Evolutionary conservation across 2,888 invertebrate genomes (phyloP).

Genomic region (Galerucella calmariensis): DNA sequence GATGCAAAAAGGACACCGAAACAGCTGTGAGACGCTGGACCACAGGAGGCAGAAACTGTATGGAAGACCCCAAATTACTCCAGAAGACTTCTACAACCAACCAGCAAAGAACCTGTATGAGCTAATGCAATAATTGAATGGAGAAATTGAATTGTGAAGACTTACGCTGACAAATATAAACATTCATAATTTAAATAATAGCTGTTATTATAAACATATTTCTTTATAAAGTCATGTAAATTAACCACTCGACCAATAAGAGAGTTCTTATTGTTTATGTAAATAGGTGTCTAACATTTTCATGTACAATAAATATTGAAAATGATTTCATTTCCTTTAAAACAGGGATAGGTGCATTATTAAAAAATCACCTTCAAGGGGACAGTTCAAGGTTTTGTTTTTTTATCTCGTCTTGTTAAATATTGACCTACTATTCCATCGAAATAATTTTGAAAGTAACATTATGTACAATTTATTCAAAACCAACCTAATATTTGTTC

Average conservation of each 20-base stretch:
- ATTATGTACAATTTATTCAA: neutral
- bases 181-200: neutral
- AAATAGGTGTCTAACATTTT: slow-evolving; percentile 12
- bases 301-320: slow-evolving; percentile 23
- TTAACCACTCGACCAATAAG: neutral
- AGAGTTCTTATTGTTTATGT: slow-evolving; percentile 11
- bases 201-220: neutral
- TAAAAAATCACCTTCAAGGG: slow-evolving; percentile 17
- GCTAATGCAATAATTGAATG: no score
- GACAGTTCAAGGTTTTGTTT: slow-evolving; percentile 22
- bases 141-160: neutral
- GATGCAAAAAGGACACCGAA: no score
- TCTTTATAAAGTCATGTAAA: slow-evolving; percentile 9
- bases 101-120: no score
- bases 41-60: no score
- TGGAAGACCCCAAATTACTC: no score
- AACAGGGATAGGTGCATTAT: slow-evolving; percentile 24
- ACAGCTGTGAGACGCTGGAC: no score
- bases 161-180: neutral
- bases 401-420: neutral
- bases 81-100: no score
- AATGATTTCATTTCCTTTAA: slow-evolving; percentile 30
- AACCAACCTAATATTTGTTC: no score
- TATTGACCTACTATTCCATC: slow-evolving; percentile 5
- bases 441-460: neutral